Evolutionary conservation across 92 coral and sea anemone species (phyloP).

Genomic region (Porites evermanni): DNA sequence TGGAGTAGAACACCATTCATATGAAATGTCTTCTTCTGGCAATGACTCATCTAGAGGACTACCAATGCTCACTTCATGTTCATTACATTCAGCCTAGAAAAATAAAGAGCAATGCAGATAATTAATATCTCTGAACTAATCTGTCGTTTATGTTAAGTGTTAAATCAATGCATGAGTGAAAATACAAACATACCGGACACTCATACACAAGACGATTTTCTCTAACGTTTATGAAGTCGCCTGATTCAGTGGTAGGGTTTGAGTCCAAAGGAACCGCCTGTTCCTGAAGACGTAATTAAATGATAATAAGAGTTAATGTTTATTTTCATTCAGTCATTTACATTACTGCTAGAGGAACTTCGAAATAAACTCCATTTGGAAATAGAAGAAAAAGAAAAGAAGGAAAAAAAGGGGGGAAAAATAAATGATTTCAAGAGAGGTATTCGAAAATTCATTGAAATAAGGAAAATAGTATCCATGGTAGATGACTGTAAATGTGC

Average conservation of each 20-base stretch:
- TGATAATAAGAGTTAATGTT: no score
- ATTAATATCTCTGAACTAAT: neutral
- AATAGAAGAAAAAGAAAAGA: no score
- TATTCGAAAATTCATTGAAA: no score
- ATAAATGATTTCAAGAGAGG: no score
- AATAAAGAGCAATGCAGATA: neutral
- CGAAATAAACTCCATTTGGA: no score
- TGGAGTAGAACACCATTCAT: slow-evolving; percentile 49
- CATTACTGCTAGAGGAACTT: no score
- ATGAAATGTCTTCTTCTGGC: slow-evolving; percentile 7
- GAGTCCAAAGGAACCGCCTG: no score
- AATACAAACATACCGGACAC: slow-evolving; percentile 11
- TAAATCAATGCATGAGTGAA: slow-evolving; percentile 7
- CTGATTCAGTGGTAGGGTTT: neutral
- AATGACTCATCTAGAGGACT: neutral
- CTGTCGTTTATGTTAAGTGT: slow-evolving; percentile 1
- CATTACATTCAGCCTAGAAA: neutral
- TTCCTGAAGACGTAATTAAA: no score
- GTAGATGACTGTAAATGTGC: slow-evolving; percentile 9
- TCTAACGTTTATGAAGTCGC: slow-evolving; percentile 2
- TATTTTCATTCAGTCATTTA: no score
- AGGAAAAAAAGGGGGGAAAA: no score
- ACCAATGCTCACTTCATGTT: neutral
- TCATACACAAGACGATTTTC: neutral
- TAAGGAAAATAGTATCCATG: neutral